These are phyloP conservation scores for Cydia strobilella DNA, from an alignment of 1,140 invertebrate species.

Conservation along the genomic window DNA sequence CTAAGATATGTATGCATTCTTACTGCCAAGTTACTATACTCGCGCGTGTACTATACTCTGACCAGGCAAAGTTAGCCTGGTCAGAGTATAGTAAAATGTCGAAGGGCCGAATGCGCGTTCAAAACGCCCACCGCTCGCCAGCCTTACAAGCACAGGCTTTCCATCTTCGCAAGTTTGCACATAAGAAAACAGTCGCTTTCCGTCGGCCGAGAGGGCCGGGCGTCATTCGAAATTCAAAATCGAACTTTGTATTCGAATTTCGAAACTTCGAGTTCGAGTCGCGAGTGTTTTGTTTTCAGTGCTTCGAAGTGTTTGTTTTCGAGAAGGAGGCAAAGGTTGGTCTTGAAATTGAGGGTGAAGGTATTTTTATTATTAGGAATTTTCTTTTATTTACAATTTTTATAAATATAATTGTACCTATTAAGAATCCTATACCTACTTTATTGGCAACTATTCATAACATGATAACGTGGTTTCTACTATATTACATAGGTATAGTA, in stretches of 20 bases:
- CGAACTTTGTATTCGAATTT: neutral
- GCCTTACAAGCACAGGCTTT: neutral
- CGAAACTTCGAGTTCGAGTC: neutral
- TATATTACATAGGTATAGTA: too few relatives aligned
- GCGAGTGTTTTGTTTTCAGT: constrained; percentile 15
- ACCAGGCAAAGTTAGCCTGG: too few relatives aligned
- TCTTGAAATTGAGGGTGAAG: neutral
- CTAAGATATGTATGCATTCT: too few relatives aligned
- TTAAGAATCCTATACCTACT: too few relatives aligned
- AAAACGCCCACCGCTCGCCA: neutral
- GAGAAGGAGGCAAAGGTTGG: neutral
- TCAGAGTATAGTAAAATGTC: neutral
- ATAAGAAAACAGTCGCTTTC: neutral
- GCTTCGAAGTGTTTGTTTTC: neutral
- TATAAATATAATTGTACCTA: too few relatives aligned
- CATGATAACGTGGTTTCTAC: too few relatives aligned
- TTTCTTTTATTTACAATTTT: too few relatives aligned
- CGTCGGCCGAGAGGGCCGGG: neutral
- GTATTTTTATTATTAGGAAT: neutral
- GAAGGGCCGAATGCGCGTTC: neutral
- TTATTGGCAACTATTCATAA: too few relatives aligned
- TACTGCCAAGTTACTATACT: too few relatives aligned
- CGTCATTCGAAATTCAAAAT: neutral
- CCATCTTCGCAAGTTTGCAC: neutral
- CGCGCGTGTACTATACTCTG: too few relatives aligned